Conservation (phyloP, 2,888 invertebrate genomes). For the Agrypnus murinus region DNA sequence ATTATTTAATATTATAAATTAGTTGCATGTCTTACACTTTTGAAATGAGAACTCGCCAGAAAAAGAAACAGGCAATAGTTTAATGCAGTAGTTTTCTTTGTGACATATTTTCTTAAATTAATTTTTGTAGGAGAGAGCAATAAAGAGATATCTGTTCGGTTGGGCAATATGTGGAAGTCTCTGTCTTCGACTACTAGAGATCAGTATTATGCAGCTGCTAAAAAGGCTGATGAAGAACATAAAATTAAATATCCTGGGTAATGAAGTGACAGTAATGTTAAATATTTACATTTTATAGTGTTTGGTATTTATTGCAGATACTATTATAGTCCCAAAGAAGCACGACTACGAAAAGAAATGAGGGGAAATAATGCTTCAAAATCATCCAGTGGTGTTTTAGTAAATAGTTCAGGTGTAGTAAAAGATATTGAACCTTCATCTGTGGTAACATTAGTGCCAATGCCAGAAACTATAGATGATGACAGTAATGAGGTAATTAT, state of each 20-base stretch:
- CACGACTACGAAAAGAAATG: slow-evolving; percentile 65
- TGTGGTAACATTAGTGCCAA: slow-evolving; percentile 53
- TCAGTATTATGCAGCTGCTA: slow-evolving; percentile 69
- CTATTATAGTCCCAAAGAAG: slow-evolving; percentile 70
- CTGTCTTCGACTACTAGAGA: slow-evolving; percentile 68
- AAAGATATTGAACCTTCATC: slow-evolving; percentile 47
- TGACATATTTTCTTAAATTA: no score
- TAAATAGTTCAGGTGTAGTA: background rate
- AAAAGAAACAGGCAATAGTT: no score
- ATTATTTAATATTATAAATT: no score
- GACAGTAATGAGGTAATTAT: background rate
- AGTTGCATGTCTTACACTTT: no score
- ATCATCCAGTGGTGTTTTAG: background rate
- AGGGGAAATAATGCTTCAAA: slow-evolving; percentile 14
- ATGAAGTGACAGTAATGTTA: slow-evolving; percentile 3
- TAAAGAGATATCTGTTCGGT: slow-evolving; percentile 72
- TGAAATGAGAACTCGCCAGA: no score
- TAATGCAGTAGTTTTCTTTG: no score
- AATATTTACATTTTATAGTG: background rate
- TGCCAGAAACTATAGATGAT: slow-evolving; percentile 25
- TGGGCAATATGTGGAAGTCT: slow-evolving; percentile 73
- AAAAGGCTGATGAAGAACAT: slow-evolving; percentile 69
- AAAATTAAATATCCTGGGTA: slow-evolving; percentile 70
- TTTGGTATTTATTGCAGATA: slow-evolving; percentile 57
- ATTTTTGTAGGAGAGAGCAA: slow-evolving; percentile 69